Evolutionary conservation across 2,113 vertebrate genomes (phyloP), one percentile per base, ranked within the genome.

Genomic region (Cottus gobio): DNA sequence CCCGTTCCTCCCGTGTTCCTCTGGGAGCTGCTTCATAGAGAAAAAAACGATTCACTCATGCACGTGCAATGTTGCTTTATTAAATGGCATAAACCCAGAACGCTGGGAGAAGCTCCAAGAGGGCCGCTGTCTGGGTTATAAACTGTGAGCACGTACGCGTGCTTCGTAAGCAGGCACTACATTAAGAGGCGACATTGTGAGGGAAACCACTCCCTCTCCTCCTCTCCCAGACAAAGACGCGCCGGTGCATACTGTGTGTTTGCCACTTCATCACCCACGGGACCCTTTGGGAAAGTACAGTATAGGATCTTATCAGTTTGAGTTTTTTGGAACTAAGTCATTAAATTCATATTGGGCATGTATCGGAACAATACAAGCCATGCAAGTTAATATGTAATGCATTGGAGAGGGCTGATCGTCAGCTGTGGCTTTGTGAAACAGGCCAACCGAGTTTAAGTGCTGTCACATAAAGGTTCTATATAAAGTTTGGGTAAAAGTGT

Each of bases 41-140:
- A 64, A 75, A 66, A 85, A 54, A 90, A 86, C 81, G 79, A 83
- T 91, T 90, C 83, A 60, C 31, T 79, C 13, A 48, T 46, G 44
- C 82, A 72, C 15, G 28, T 83, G 70, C 8, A 4, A 37, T n/a
- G 26, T 30, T 1, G 30, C 48, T 77, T 69, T 65, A 44, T 81
- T 78, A 54, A 71, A 36, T 36, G 30, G 36, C 62, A 11, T 57
- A 15, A 81, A 84, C 77, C 4, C 4, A 16, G 75, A 57, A 75
- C 58, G 62, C 56, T 48, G 50, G 37, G 61, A 46, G 44, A 31
- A 57, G 63, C 24, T 63, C 76, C 31, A 18, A 34, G 66, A 60
- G 58, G 54, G 44, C 28, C 3, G 2, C 26, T 74, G 73, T 75
- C 73, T 72, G 57, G 65, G 56, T 77, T 82, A 72, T 72, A 37